Percentiles rank a stretch among this genome's conserved stretches.
phyloP scores from a whole-genome alignment of 2,113 vertebrate genomes.

The Trichechus manatus region DNA sequence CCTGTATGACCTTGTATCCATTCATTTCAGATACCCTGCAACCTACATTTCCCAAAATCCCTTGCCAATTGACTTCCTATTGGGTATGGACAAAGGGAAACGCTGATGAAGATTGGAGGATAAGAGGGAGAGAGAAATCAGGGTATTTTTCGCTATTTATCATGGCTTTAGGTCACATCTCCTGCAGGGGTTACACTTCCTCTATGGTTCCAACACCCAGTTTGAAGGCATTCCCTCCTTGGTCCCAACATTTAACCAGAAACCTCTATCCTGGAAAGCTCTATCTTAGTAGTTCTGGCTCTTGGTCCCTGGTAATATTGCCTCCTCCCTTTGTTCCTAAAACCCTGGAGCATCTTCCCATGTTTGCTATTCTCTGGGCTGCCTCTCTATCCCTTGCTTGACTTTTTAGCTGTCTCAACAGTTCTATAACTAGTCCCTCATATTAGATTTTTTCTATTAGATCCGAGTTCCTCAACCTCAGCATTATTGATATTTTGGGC shows the following conservation, averaged over 20 bases:
- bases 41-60: background rate
- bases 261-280: background rate
- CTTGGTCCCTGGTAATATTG: background rate
- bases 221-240: background rate
- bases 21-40: background rate
- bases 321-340: background rate
- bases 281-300: background rate
- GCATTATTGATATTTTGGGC: conserved; percentile 5
- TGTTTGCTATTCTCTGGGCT: background rate
- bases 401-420: background rate
- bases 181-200: background rate
- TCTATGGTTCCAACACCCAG: background rate
- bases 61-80: background rate
- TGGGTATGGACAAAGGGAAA: background rate
- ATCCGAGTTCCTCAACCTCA: background rate
- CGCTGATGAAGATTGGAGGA: background rate
- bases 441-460: conserved; percentile 21
- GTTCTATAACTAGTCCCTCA: background rate
- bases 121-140: background rate
- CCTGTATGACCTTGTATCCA: background rate
- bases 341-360: background rate
- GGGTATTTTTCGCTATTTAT: background rate
- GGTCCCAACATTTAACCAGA: background rate
- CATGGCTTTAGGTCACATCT: background rate
- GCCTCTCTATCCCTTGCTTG: background rate